Percentiles rank a stretch among this genome's conserved stretches.
Evolutionary conservation across 2,888 invertebrate genomes (phyloP).

Genomic region (Cataglyphis altisquamis): DNA sequence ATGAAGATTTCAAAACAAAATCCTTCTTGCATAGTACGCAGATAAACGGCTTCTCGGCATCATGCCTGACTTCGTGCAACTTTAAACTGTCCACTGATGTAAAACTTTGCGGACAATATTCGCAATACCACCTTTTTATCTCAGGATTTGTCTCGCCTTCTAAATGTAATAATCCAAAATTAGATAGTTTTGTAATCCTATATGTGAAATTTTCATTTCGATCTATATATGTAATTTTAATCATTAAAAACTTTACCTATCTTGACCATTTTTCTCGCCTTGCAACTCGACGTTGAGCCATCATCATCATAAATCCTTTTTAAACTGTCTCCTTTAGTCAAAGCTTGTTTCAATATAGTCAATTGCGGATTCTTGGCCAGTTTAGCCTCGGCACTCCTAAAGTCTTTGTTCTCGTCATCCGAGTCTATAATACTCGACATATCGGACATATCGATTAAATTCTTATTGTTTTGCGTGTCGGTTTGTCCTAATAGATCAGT

Average conservation of each 20-base stretch:
- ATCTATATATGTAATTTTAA: conserved; percentile 53
- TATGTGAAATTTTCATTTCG: not conserved
- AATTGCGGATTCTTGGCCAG: conserved; percentile 85
- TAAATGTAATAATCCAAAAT: conserved; percentile 33
- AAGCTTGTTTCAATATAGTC: conserved; percentile 84
- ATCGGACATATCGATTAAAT: conserved; percentile 82
- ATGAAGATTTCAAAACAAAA: conserved; percentile 85
- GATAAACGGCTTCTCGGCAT: conserved; percentile 84
- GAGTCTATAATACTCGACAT: conserved; percentile 82
- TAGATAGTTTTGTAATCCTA: conserved; percentile 56
- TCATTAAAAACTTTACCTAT: conserved; percentile 82
- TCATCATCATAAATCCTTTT: conserved; percentile 82
- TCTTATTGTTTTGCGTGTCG: conserved; percentile 83
- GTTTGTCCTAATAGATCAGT: conserved; percentile 82
- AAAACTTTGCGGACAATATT: conserved; percentile 82
- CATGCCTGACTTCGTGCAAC: conserved; percentile 82
- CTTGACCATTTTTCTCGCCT: conserved; percentile 78
- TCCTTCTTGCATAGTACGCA: conserved; percentile 87
- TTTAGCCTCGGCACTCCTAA: conserved; percentile 86
- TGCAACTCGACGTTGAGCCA: conserved; percentile 78
- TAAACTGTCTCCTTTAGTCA: conserved; percentile 80
- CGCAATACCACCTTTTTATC: conserved; percentile 82
- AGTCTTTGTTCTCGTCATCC: conserved; percentile 83
- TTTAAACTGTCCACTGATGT: conserved; percentile 79
- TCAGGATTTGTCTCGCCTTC: conserved; percentile 75